Conservation (phyloP, 2,888 invertebrate species). For the Scaptomyza polygonia region DNA sequence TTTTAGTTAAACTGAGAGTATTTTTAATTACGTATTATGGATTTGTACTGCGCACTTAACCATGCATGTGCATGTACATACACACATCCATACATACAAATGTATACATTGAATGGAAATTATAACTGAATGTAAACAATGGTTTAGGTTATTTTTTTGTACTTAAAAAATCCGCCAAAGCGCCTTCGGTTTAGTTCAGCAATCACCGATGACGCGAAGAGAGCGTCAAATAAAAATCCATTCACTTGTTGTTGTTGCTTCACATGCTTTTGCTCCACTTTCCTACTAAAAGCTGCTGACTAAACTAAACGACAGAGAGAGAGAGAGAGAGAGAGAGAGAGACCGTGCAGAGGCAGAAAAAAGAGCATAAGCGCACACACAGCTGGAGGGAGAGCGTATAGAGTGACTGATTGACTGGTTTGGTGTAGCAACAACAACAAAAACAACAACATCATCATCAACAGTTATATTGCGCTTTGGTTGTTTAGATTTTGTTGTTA, state of each 20-base stretch:
- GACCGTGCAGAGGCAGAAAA: slow-evolving; percentile 6
- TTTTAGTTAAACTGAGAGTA: not conserved
- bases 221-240: slow-evolving; percentile 22
- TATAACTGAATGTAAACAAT: slow-evolving; percentile 27
- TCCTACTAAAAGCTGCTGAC: slow-evolving; percentile 38
- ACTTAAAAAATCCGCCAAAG: slow-evolving; percentile 32
- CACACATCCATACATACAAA: no score
- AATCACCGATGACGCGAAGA: slow-evolving; percentile 16
- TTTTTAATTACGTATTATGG: slow-evolving; percentile 11
- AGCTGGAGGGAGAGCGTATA: slow-evolving; percentile 9
- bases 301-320: slow-evolving; percentile 1
- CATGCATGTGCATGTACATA: not conserved
- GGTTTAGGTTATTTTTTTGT: slow-evolving; percentile 5
- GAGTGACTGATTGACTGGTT: slow-evolving; percentile 37
- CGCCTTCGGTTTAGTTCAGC: slow-evolving; percentile 21
- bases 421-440: slow-evolving; percentile 13
- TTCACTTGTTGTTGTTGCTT: slow-evolving; percentile 40
- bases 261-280: slow-evolving; percentile 62
- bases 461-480: slow-evolving; percentile 39
- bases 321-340: slow-evolving; percentile 3
- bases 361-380: slow-evolving; percentile 1
- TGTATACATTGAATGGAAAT: slow-evolving; percentile 13
- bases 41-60: slow-evolving; percentile 26
- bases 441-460: slow-evolving; percentile 17
- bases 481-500: slow-evolving; percentile 47